Evolutionary conservation across 2,888 invertebrate species (phyloP).

Genomic region (Euzetes globulus): DNA sequence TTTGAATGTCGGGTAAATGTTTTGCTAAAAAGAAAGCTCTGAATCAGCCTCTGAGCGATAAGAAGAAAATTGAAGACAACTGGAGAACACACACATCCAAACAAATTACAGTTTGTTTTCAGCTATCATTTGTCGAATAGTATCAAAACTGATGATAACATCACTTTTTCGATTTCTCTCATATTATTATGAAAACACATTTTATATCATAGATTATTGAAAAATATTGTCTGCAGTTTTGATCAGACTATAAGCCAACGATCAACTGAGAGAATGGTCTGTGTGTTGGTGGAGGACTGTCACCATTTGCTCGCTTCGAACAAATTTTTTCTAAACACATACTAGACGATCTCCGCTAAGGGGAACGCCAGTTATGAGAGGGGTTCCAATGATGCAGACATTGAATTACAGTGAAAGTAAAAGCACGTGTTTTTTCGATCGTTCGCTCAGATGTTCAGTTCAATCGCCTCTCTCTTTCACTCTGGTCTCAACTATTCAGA

Average conservation of each 20-base stretch:
- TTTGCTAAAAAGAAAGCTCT: background rate
- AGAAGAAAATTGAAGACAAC: background rate
- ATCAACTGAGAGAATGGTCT: background rate
- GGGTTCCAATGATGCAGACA: background rate
- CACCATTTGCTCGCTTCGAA: conserved; percentile 13
- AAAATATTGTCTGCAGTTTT: too few species aligned
- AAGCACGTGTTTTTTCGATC: conserved; percentile 18
- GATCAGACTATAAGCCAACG: too few species aligned
- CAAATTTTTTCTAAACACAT: conserved; percentile 4
- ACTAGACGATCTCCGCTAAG: background rate
- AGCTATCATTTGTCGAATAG: background rate
- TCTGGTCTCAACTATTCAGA: background rate
- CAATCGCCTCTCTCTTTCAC: conserved; percentile 2
- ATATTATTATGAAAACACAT: too few species aligned
- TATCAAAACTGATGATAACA: background rate
- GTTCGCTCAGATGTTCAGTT: conserved; percentile 15
- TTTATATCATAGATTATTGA: too few species aligned
- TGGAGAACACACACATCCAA: conserved; percentile 17
- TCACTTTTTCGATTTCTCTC: background rate
- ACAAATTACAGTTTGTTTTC: background rate
- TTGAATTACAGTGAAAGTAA: background rate
- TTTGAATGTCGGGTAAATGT: background rate
- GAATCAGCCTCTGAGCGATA: too few species aligned
- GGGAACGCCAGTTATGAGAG: background rate
- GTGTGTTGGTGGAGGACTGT: conserved; percentile 7